Conservation (phyloP, 2,797 vertebrate species). For the Labeo calbasu region DNA sequence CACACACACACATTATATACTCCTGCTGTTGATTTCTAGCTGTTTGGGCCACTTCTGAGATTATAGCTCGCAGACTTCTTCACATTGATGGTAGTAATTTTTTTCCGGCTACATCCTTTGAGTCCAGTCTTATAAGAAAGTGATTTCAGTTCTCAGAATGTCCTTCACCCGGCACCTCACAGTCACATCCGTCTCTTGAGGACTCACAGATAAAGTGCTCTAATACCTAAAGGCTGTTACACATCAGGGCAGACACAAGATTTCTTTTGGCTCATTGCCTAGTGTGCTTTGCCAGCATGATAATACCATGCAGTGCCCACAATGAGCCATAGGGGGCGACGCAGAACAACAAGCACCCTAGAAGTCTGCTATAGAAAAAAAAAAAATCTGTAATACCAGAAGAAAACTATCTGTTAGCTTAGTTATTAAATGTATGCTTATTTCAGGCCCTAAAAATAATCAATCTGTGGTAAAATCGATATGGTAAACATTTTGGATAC, state of each 20-base stretch:
- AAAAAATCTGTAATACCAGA: background rate
- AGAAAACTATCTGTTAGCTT: background rate
- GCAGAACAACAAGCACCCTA: background rate
- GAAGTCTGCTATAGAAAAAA: background rate
- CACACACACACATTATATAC: constrained; percentile 7
- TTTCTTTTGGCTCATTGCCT: constrained; percentile 29
- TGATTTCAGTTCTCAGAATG: constrained; percentile 40
- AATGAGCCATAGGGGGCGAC: constrained; percentile 28
- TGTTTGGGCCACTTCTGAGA: constrained; percentile 24
- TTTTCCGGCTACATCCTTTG: constrained; percentile 30
- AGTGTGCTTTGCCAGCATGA: constrained; percentile 14
- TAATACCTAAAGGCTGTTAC: constrained; percentile 37
- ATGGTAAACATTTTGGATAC: background rate
- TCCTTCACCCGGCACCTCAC: constrained; percentile 27
- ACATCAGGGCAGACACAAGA: constrained; percentile 24
- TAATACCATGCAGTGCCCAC: background rate
- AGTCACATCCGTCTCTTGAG: constrained; percentile 20
- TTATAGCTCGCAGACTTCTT: constrained; percentile 44
- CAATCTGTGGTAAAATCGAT: background rate
- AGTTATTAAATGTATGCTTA: background rate
- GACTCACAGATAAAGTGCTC: constrained; percentile 25
- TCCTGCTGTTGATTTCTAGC: constrained; percentile 38
- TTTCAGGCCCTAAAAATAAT: background rate
- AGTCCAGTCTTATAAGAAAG: constrained; percentile 13
- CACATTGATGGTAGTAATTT: constrained; percentile 32